A percentile compares a stretch with the other conserved stretches of the same genome.
Conservation (phyloP, 2,888 invertebrate genomes). For the Deilephila elpenor region DNA sequence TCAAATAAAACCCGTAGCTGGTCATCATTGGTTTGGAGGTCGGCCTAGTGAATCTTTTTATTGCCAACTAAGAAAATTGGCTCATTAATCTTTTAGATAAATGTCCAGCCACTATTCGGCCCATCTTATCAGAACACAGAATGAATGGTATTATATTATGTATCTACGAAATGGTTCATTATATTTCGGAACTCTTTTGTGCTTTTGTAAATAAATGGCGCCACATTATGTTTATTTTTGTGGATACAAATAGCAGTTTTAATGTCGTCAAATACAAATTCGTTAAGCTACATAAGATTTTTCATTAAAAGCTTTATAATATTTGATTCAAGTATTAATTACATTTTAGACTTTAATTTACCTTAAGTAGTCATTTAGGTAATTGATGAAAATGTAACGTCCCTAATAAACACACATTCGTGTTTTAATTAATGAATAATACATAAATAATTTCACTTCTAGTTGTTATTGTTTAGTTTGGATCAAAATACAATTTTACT, state of each 20-base stretch:
- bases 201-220: slow-evolving; percentile 6
- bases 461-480: background rate
- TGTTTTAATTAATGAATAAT: background rate
- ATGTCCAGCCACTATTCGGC: slow-evolving; percentile 82
- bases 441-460: background rate
- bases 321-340: background rate
- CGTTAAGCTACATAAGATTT: background rate
- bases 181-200: slow-evolving; percentile 26
- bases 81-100: slow-evolving; percentile 85
- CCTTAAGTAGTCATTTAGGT: no score
- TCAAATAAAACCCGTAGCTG: slow-evolving; percentile 66
- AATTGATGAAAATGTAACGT: no score
- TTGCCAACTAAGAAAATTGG: slow-evolving; percentile 85
- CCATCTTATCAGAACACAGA: slow-evolving; percentile 79
- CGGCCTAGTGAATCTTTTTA: slow-evolving; percentile 82
- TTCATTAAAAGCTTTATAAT: background rate
- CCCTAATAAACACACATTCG: background rate
- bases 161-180: slow-evolving; percentile 62
- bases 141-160: slow-evolving; percentile 67
- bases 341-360: no score
- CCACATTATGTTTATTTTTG: background rate
- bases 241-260: background rate
- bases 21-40: slow-evolving; percentile 66
- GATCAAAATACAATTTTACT: slow-evolving; percentile 8
- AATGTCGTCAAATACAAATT: background rate